Evolutionary conservation across 2,797 vertebrate species (phyloP).

Genomic region (Ctenosaura bakeri): DNA sequence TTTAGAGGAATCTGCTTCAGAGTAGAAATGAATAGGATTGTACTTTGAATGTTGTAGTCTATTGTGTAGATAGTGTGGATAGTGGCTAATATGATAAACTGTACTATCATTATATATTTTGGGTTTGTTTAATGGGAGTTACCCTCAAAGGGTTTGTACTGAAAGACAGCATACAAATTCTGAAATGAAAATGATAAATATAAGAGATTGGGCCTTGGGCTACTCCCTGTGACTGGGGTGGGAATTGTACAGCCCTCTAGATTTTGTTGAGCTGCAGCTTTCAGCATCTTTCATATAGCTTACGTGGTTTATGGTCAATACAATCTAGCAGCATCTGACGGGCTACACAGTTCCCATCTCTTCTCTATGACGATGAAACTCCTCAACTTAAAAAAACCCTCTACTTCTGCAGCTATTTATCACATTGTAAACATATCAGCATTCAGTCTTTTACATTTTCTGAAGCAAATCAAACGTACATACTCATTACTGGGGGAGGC

Average conservation of each 20-base stretch:
- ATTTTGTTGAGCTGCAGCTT: no score
- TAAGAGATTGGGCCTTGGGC: constrained; percentile 50
- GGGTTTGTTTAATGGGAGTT: background rate
- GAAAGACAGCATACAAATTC: background rate
- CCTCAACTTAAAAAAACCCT: constrained; percentile 36
- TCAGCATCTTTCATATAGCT: no score
- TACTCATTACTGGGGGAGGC: background rate
- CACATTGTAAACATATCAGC: constrained; percentile 64
- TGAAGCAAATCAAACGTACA: constrained; percentile 36
- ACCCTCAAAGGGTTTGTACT: background rate
- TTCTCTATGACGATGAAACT: background rate
- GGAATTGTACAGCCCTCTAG: no score
- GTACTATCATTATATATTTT: background rate
- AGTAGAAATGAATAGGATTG: background rate
- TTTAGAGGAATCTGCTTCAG: no score
- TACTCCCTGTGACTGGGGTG: constrained; percentile 21
- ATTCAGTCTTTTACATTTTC: constrained; percentile 55
- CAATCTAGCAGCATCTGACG: no score
- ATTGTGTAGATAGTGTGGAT: background rate
- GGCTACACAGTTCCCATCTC: no score
- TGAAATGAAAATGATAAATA: constrained; percentile 3
- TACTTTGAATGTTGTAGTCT: no score
- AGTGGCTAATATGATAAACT: background rate
- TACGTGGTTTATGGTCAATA: no score
- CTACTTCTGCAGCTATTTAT: constrained; percentile 61